A percentile compares a stretch with the other conserved stretches of the same genome.
Conservation (phyloP, 2,797 vertebrate species). For the Crax fasciolata region DNA sequence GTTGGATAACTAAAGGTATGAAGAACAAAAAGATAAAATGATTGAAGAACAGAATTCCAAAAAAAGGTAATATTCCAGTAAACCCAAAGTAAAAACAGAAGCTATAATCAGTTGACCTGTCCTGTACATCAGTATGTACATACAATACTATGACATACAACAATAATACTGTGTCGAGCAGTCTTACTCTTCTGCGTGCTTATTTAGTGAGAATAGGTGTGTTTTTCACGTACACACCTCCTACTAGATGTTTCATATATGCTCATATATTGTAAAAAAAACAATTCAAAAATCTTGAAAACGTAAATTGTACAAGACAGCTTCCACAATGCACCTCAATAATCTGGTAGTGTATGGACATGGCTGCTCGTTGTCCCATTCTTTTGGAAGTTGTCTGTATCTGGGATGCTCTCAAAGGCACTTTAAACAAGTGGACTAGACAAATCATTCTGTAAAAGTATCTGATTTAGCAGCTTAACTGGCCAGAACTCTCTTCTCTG, state of each 20-base stretch:
- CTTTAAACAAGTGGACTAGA: not conserved
- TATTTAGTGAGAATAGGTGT: not conserved
- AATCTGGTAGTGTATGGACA: not conserved
- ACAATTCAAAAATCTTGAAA: not conserved
- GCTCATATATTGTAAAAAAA: not conserved
- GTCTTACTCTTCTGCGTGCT: not conserved
- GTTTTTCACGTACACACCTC: not conserved
- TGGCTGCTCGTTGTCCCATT: rapidly evolving
- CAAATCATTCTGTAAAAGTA: not conserved
- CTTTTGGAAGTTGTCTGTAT: not conserved
- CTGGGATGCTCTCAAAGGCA: not conserved
- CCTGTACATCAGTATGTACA: not conserved
- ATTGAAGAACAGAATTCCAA: not conserved
- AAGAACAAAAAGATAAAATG: not conserved
- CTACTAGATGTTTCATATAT: not conserved
- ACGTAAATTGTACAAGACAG: not conserved
- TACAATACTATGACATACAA: not conserved
- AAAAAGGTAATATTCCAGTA: not conserved
- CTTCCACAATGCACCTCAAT: not conserved
- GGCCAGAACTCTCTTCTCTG: not conserved
- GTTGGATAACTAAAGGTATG: not conserved
- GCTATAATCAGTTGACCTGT: not conserved
- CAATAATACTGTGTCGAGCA: not conserved
- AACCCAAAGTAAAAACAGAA: not conserved
- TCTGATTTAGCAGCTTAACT: not conserved